Percentiles rank a stretch among this genome's conserved stretches.
Evolutionary conservation across 1,140 invertebrate genomes (phyloP).

Genomic region (Lysiphlebus fabarum): DNA sequence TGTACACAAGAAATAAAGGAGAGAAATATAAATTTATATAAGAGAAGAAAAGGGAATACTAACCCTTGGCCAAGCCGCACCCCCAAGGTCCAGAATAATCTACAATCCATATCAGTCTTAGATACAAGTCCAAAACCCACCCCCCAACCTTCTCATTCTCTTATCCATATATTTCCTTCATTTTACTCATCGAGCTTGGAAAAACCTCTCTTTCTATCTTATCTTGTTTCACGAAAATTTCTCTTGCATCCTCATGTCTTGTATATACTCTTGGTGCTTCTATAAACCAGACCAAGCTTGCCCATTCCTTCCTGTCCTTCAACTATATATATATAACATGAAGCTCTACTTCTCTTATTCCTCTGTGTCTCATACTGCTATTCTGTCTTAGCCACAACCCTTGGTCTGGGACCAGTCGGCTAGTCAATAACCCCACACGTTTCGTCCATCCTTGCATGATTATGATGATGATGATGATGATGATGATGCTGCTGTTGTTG

Average conservation of each 20-base stretch:
- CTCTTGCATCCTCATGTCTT: no score
- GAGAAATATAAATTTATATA: constrained; percentile 14
- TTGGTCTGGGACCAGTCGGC: constrained; percentile 44
- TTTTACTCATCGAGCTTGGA: constrained; percentile 10
- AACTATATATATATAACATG: constrained; percentile 2
- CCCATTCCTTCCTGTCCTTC: constrained; percentile 2
- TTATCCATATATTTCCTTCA: constrained; percentile 10
- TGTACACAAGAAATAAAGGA: constrained; percentile 10
- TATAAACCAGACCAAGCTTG: no score
- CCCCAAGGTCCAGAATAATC: constrained; percentile 57
- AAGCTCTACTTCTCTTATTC: constrained; percentile 17
- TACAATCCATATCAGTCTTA: constrained; percentile 58
- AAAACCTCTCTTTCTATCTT: constrained; percentile 1
- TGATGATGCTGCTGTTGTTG: background rate
- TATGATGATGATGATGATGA: no score
- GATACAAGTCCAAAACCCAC: constrained; percentile 42
- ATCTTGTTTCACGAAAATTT: background rate
- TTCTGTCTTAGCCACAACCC: constrained; percentile 52
- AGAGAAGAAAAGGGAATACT: constrained; percentile 45
- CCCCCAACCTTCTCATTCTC: constrained; percentile 17
- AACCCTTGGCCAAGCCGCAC: constrained; percentile 55
- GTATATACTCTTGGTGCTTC: no score
- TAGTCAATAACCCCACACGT: constrained; percentile 46
- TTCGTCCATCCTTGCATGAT: constrained; percentile 21
- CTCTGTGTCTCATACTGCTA: constrained; percentile 31